A percentile compares a stretch with the other conserved stretches of the same genome.
phyloP scores from a whole-genome alignment of 2,797 vertebrate genomes.

The Chaetodon trifasciatus region DNA sequence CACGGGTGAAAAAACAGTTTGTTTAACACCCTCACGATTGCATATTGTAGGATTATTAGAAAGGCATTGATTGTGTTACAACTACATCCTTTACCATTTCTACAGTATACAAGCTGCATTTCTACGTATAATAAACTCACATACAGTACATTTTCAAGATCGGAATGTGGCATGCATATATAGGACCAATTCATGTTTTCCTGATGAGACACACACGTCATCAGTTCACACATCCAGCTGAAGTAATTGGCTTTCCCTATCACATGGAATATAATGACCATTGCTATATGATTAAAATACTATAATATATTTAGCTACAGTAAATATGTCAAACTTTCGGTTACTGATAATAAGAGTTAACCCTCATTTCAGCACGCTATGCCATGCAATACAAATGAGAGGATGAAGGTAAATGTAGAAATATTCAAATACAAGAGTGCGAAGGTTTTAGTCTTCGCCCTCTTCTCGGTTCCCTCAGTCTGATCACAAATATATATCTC shows the following conservation, averaged over 20 bases:
- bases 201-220: constrained; percentile 29
- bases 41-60: constrained; percentile 64
- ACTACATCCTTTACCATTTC: constrained; percentile 56
- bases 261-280: constrained; percentile 48
- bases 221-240: constrained; percentile 36
- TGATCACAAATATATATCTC: constrained; percentile 40
- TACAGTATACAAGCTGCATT: constrained; percentile 55
- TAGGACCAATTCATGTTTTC: constrained; percentile 47
- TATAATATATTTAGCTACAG: constrained; percentile 46
- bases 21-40: constrained; percentile 60
- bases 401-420: constrained; percentile 49
- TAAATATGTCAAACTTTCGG: constrained; percentile 57
- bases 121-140: constrained; percentile 60
- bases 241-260: constrained; percentile 59
- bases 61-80: constrained; percentile 67
- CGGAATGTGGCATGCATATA: constrained; percentile 77
- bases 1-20: constrained; percentile 27
- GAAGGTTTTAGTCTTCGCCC: constrained; percentile 13
- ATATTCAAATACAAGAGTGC: constrained; percentile 27
- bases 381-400: constrained; percentile 59
- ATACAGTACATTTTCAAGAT: constrained; percentile 67
- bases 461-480: background rate
- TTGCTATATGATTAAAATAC: constrained; percentile 55
- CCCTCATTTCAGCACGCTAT: constrained; percentile 59
- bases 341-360: constrained; percentile 48